Percentiles rank a stretch among this genome's conserved stretches.
These are phyloP conservation scores for Halocaridina rubra DNA, from an alignment of 2,888 invertebrate genomes.

Conservation along the genomic window DNA sequence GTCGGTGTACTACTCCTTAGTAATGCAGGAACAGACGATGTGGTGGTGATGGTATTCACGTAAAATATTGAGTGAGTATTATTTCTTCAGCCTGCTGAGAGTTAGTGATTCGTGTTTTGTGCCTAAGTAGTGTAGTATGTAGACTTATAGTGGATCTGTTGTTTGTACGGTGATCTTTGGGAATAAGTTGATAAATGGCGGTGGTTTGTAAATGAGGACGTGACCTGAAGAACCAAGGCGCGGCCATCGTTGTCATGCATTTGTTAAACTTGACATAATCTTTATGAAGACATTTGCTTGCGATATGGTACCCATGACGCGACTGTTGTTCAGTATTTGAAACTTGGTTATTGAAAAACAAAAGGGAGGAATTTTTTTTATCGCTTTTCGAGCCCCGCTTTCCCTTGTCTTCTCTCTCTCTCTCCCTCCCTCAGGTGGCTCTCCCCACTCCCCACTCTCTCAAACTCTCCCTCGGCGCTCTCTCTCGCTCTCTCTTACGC, in stretches of 20 bases:
- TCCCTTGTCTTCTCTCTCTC: neutral
- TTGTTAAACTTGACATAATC: too few species aligned
- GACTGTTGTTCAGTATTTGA: too few species aligned
- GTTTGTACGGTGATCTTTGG: neutral
- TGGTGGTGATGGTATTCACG: conserved; percentile 22
- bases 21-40: conserved; percentile 36
- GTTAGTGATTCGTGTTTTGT: neutral
- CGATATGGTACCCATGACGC: too few species aligned
- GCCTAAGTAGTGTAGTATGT: neutral
- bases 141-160: neutral
- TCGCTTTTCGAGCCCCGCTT: neutral
- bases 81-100: neutral
- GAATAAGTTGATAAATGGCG: neutral
- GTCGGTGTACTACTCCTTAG: conserved; percentile 41
- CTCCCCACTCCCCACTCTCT: neutral
- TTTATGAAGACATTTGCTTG: too few species aligned
- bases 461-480: neutral
- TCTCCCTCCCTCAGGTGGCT: neutral
- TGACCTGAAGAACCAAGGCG: conserved; percentile 38
- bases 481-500: conserved; percentile 2
- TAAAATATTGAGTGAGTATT: conserved; percentile 27
- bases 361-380: neutral
- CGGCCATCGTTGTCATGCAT: conserved; percentile 5
- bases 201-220: neutral
- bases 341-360: too few species aligned